These are phyloP conservation scores for Falco peregrinus DNA, from an alignment of 2,797 vertebrate species.

Conservation along the genomic window DNA sequence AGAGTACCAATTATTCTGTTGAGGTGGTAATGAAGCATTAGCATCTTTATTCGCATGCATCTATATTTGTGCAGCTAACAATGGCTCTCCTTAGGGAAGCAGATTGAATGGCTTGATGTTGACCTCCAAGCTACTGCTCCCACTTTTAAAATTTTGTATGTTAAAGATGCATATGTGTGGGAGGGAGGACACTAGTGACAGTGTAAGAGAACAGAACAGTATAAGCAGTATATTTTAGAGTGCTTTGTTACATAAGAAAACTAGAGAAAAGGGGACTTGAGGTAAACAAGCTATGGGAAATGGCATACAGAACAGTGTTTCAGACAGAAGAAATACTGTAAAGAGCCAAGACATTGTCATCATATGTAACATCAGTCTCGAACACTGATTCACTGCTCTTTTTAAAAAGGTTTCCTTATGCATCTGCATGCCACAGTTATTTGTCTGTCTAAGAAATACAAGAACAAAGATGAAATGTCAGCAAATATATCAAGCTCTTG, in stretches of 20 bases:
- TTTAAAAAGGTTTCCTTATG: neutral
- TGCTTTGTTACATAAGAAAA: neutral
- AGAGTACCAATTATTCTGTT: conserved; percentile 49
- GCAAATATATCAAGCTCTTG: neutral
- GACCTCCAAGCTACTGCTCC: conserved; percentile 31
- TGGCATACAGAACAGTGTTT: conserved; percentile 14
- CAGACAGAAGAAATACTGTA: neutral
- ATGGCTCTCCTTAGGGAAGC: conserved; percentile 16
- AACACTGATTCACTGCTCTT: neutral
- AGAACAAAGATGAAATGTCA: conserved; percentile 27
- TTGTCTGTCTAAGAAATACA: conserved; percentile 24
- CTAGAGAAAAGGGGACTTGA: neutral
- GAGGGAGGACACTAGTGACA: neutral
- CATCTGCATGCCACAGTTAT: neutral
- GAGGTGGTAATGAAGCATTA: conserved; percentile 47
- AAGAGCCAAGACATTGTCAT: conserved; percentile 26
- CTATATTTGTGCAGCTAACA: neutral
- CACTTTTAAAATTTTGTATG: neutral
- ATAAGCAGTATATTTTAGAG: neutral
- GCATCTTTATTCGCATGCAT: neutral
- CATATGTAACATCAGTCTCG: neutral
- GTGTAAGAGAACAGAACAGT: neutral
- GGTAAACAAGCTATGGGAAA: neutral
- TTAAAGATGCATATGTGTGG: neutral
- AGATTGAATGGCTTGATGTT: neutral